Evolutionary conservation across 2,113 vertebrate genomes (phyloP).

Genomic region (Pseudopipra pipra): DNA sequence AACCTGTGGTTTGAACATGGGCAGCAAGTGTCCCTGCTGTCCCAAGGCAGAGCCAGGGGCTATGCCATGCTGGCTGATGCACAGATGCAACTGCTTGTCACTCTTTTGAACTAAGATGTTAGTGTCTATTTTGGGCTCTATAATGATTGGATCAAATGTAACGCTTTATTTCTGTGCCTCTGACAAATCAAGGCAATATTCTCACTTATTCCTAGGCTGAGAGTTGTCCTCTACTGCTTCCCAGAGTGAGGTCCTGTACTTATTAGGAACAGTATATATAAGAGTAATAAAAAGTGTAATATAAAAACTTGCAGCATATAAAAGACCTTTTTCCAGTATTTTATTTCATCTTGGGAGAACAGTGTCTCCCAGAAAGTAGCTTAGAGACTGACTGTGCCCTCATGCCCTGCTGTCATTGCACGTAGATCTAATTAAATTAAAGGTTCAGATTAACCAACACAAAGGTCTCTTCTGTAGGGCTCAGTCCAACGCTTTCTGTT

Average conservation of each 20-base stretch:
- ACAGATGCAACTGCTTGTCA: not conserved
- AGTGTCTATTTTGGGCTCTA: not conserved
- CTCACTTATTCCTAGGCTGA: not conserved
- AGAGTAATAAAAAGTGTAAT: not conserved
- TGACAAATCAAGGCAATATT: not conserved
- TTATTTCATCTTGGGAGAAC: not conserved
- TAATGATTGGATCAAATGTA: not conserved
- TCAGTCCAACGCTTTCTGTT: conserved; percentile 33
- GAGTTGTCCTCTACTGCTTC: not conserved
- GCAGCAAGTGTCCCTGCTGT: accelerated
- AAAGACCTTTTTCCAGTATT: not conserved
- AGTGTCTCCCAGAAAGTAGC: not conserved
- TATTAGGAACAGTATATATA: not conserved
- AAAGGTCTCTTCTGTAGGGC: conserved; percentile 40
- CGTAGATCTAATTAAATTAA: conserved; percentile 63
- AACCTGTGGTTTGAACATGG: accelerated
- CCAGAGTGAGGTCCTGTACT: not conserved
- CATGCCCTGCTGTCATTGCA: conserved; percentile 31
- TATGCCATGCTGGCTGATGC: not conserved
- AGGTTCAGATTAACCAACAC: conserved; percentile 38
- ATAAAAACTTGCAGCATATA: not conserved
- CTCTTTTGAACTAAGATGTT: not conserved
- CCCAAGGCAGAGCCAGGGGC: not conserved
- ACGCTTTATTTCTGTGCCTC: not conserved
- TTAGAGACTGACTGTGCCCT: not conserved